Percentiles rank a stretch among this genome's conserved stretches.
These are phyloP conservation scores for Mactromeris polynyma DNA, from an alignment of 2,888 invertebrate species.

Conservation along the genomic window DNA sequence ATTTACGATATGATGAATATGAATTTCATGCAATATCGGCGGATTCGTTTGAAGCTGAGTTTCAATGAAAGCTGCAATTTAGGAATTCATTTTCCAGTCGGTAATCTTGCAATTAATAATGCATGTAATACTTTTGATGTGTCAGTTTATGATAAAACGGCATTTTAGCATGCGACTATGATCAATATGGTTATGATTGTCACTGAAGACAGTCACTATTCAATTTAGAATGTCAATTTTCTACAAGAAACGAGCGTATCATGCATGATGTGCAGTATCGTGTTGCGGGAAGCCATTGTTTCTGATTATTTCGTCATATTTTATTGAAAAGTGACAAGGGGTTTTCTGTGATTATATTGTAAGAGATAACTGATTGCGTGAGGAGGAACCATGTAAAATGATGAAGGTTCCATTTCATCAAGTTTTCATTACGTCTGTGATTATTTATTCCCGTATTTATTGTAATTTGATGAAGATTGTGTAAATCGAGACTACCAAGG, in stretches of 20 bases:
- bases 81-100: not conserved
- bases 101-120: not conserved
- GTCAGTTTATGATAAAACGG: not conserved
- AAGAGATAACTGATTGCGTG: not conserved
- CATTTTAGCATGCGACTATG: not conserved
- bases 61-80: not conserved
- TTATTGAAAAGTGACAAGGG: not conserved
- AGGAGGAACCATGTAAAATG: not conserved
- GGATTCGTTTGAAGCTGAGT: not conserved
- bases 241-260: not conserved
- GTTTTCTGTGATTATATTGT: not conserved
- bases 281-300: not conserved
- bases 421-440: not conserved
- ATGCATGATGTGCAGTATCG: not conserved
- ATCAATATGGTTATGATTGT: not conserved
- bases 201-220: not conserved
- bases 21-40: not conserved
- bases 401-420: not conserved
- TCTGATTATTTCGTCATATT: not conserved
- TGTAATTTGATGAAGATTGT: not conserved
- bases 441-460: not conserved
- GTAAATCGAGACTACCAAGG: too few species aligned
- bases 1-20: not conserved
- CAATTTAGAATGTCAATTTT: not conserved
- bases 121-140: not conserved